Percentiles rank a stretch among this genome's conserved stretches.
phyloP scores from a whole-genome alignment of 2,888 invertebrate genomes.

The Salpingus planirostris region DNA sequence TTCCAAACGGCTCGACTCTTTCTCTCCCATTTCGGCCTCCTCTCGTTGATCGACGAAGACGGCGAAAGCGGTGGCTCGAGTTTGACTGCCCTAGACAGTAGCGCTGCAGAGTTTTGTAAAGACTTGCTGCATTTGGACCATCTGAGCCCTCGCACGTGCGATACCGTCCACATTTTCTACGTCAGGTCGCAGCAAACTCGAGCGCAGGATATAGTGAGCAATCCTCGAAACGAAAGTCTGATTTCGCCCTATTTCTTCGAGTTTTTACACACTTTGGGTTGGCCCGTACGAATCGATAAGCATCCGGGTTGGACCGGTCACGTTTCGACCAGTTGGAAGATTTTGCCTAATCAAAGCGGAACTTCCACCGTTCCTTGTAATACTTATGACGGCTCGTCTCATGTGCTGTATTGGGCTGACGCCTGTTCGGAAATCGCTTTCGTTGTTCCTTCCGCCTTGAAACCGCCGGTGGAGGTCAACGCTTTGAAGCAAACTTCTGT shows the following conservation, averaged over 20 bases:
- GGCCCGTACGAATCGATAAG: slow-evolving; percentile 73
- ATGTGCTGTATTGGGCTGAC: slow-evolving; percentile 93
- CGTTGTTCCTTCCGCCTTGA: slow-evolving; percentile 65
- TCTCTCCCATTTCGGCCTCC: slow-evolving; percentile 90
- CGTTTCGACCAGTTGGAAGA: slow-evolving; percentile 71
- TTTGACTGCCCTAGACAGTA: slow-evolving; percentile 63
- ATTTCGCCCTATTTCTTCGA: slow-evolving; percentile 48
- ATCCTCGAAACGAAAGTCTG: slow-evolving; percentile 49
- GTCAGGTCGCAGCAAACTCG: slow-evolving; percentile 76
- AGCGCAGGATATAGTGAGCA: slow-evolving; percentile 71
- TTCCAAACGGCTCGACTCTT: slow-evolving; percentile 94
- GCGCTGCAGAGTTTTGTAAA: slow-evolving; percentile 58
- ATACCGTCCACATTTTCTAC: slow-evolving; percentile 92
- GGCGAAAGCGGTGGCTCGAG: slow-evolving; percentile 41
- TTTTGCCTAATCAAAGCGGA: slow-evolving; percentile 19
- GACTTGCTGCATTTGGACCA: slow-evolving; percentile 80
- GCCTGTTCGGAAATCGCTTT: slow-evolving; percentile 91
- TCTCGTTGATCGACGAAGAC: slow-evolving; percentile 50
- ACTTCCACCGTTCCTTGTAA: slow-evolving; percentile 7
- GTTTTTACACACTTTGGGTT: slow-evolving; percentile 68
- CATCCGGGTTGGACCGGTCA: slow-evolving; percentile 96
- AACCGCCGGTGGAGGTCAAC: slow-evolving; percentile 24
- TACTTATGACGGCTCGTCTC: slow-evolving; percentile 70
- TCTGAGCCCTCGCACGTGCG: slow-evolving; percentile 76
- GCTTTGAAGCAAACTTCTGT: slow-evolving; percentile 22